Percentiles rank a stretch among this genome's conserved stretches.
phyloP scores from a whole-genome alignment of 2,113 vertebrate genomes.

The Brachyhypopomus gauderio region DNA sequence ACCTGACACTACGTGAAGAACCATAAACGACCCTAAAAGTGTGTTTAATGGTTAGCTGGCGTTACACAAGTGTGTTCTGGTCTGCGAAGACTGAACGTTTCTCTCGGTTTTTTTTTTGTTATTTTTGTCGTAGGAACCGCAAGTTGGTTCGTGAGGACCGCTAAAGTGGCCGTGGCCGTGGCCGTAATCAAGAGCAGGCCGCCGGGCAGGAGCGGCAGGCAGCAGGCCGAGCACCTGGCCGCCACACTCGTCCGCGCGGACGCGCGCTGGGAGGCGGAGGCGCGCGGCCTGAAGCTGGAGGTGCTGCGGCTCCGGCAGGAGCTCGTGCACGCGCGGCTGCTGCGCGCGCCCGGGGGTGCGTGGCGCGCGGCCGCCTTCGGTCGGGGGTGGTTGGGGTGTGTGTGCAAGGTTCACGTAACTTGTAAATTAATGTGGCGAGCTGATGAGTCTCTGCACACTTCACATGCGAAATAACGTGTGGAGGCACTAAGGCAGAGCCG shows the following conservation, averaged over 20 bases:
- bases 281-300: constrained; percentile 78
- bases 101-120: too few species aligned
- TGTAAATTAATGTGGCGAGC: too few species aligned
- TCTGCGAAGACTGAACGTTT: too few species aligned
- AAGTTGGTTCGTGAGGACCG: constrained; percentile 70
- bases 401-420: too few species aligned
- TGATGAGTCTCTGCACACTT: too few species aligned
- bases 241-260: constrained; percentile 62
- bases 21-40: too few species aligned
- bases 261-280: constrained; percentile 70
- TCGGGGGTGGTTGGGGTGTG: too few species aligned
- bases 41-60: too few species aligned
- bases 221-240: constrained; percentile 73
- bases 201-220: constrained; percentile 72
- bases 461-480: too few species aligned
- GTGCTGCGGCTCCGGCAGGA: constrained; percentile 82
- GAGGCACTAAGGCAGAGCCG: too few species aligned
- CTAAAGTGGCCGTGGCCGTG: constrained; percentile 81
- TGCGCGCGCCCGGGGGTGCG: constrained; percentile 47
- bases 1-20: too few species aligned
- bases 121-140: constrained; percentile 41
- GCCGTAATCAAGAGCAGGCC: constrained; percentile 83
- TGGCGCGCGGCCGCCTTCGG: background rate
- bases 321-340: constrained; percentile 72
- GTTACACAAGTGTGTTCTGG: too few species aligned